Percentiles rank a stretch among this genome's conserved stretches.
Evolutionary conservation across 1,140 invertebrate genomes (phyloP).

Genomic region (Brachionus plicatilis): DNA sequence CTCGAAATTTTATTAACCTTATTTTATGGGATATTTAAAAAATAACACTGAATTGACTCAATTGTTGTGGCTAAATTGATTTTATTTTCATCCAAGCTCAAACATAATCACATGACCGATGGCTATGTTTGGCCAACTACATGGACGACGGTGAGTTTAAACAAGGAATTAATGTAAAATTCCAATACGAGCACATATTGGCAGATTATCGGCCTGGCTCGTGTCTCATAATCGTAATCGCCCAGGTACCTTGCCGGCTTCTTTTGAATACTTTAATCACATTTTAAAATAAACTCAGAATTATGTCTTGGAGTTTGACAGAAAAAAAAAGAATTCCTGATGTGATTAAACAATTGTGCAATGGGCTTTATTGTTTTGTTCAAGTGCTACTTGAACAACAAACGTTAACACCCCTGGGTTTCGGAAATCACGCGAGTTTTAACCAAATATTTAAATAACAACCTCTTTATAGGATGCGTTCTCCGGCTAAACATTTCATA

Average conservation of each 20-base stretch:
- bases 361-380: neutral
- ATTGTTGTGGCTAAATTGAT: neutral
- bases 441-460: neutral
- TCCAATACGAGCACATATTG: neutral
- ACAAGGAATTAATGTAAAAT: neutral
- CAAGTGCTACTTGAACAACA: conserved; percentile 3
- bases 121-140: neutral
- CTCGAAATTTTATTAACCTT: conserved; percentile 7
- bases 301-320: neutral
- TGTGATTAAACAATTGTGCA: neutral
- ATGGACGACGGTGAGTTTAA: neutral
- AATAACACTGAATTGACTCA: neutral
- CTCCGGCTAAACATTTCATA: neutral
- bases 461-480: neutral
- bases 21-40: neutral
- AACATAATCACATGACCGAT: conserved; percentile 3
- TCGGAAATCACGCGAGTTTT: neutral
- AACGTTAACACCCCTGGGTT: neutral
- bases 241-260: neutral
- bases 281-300: neutral
- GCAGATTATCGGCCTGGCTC: neutral
- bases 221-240: neutral
- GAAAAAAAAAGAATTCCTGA: neutral
- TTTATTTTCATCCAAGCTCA: neutral
- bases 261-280: neutral